phyloP scores from a whole-genome alignment of 1,140 invertebrate genomes.

The Epicauta chinensis region DNA sequence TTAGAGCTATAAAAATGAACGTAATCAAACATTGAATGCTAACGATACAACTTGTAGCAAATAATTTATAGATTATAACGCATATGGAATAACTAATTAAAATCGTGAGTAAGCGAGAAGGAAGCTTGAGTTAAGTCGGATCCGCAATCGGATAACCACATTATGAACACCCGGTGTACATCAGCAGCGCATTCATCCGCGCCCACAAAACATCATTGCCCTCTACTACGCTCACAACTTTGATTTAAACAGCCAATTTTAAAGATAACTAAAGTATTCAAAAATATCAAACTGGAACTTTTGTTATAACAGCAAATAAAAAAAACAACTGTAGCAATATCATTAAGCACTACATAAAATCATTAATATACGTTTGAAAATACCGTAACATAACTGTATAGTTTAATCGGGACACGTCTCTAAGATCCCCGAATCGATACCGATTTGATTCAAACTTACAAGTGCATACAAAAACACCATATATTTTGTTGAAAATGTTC shows the following conservation, averaged over 20 bases:
- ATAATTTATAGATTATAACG: conserved; percentile 34
- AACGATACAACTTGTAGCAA: conserved; percentile 8
- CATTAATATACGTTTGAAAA: conserved; percentile 1
- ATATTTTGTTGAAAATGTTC: no score
- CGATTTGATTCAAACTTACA: conserved; percentile 4
- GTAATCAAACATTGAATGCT: neutral
- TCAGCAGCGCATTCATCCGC: conserved; percentile 15
- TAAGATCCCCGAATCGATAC: conserved; percentile 9
- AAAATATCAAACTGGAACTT: no score
- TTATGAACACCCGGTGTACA: conserved; percentile 35
- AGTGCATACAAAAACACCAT: neutral
- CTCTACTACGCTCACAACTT: conserved; percentile 9
- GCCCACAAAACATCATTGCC: conserved; percentile 17
- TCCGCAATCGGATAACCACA: conserved; percentile 31
- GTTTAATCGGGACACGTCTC: conserved; percentile 7
- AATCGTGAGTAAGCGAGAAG: conserved; percentile 27
- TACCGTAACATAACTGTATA: neutral
- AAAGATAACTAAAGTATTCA: conserved; percentile 2
- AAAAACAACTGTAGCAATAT: no score
- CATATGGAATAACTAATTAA: conserved; percentile 36
- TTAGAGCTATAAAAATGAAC: no score
- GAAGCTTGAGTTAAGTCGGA: conserved; percentile 20
- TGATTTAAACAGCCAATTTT: conserved; percentile 16
- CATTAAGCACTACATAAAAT: no score
- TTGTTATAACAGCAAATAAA: no score